phyloP scores from a whole-genome alignment of 2,888 invertebrate species.

The Cheilosia grossa region DNA sequence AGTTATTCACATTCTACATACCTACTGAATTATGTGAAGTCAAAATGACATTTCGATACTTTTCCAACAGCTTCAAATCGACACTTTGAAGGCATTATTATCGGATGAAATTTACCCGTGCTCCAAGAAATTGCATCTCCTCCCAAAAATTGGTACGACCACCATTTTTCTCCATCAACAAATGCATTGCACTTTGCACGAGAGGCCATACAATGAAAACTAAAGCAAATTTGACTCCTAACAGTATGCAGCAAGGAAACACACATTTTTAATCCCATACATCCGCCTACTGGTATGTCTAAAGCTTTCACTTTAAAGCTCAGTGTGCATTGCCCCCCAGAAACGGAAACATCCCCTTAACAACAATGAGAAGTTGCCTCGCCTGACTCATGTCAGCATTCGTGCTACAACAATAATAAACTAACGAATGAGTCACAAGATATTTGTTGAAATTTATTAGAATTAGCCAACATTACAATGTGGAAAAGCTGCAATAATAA shows the following conservation, averaged over 20 bases:
- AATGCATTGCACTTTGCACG: no score
- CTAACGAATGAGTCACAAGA: slow-evolving; percentile 29
- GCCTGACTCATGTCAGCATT: background rate
- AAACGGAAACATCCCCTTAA: background rate
- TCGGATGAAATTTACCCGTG: no score
- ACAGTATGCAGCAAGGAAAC: slow-evolving; percentile 27
- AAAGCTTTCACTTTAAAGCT: slow-evolving; percentile 52
- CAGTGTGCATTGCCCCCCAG: background rate
- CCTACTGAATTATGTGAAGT: no score
- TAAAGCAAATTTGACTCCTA: slow-evolving; percentile 6
- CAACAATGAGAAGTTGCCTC: no score
- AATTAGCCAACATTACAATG: slow-evolving; percentile 4
- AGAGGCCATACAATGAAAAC: no score
- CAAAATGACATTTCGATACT: no score
- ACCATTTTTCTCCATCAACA: no score
- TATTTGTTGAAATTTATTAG: slow-evolving; percentile 43
- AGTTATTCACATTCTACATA: no score
- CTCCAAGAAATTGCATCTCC: no score
- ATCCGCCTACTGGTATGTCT: slow-evolving; percentile 38
- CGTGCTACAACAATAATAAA: background rate
- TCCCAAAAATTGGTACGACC: no score
- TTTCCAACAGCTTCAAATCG: no score
- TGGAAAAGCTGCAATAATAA: slow-evolving; percentile 49
- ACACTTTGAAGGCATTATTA: no score
- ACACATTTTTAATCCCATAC: background rate